phyloP scores from a whole-genome alignment of 2,888 invertebrate genomes.

The Hydroisotoma schaefferi region DNA sequence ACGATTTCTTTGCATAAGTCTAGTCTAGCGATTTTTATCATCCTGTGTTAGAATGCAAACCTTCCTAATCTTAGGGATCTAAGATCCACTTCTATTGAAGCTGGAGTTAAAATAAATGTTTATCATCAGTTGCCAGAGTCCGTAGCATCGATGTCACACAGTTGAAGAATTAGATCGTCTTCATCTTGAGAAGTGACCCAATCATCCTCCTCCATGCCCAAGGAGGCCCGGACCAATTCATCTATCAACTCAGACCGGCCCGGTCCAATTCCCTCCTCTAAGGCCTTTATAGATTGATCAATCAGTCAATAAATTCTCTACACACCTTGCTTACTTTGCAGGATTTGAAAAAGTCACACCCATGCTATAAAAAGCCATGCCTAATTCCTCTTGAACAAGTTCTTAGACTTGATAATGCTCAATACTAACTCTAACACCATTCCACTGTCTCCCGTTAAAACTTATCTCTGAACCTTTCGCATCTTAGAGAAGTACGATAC shows the following conservation, averaged over 20 bases:
- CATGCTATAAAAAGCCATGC: neutral
- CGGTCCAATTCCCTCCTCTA: constrained; percentile 8
- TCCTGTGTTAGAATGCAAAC: too few relatives aligned
- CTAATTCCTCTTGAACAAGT: neutral
- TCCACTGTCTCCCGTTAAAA: too few relatives aligned
- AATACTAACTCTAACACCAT: too few relatives aligned
- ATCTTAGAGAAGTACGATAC: too few relatives aligned
- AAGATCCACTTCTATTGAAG: neutral
- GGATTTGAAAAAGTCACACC: neutral
- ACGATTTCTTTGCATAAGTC: too few relatives aligned
- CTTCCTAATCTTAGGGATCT: too few relatives aligned
- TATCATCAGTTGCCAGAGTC: constrained; percentile 43
- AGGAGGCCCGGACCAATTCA: constrained; percentile 40
- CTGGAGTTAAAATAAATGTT: too few relatives aligned
- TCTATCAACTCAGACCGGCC: constrained; percentile 39
- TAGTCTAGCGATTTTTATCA: too few relatives aligned
- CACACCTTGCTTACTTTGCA: neutral
- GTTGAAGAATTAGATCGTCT: constrained; percentile 46
- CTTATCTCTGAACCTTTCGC: too few relatives aligned
- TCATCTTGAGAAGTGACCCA: constrained; percentile 47
- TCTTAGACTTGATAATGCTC: neutral
- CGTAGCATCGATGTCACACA: constrained; percentile 45
- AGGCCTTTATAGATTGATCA: constrained; percentile 15
- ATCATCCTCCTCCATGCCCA: constrained; percentile 44
- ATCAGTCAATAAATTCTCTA: constrained; percentile 9